Evolutionary conservation across 2,113 vertebrate genomes (phyloP).

Genomic region (Pseudopodoces humilis): DNA sequence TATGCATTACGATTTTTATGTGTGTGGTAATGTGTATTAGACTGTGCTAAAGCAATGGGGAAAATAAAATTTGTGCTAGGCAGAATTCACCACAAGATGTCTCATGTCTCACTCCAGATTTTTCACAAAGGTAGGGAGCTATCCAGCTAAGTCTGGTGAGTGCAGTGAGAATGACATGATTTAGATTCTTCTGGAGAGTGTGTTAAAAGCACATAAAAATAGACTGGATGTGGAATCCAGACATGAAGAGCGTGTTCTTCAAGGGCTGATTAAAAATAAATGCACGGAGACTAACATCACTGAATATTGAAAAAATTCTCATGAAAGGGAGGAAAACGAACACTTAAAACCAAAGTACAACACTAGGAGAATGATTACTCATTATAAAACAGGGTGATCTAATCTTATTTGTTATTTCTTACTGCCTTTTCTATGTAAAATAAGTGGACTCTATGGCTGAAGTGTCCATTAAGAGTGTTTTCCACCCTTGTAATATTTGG

Average conservation of each 20-base stretch:
- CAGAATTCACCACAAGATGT: constrained; percentile 61
- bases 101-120: constrained; percentile 24
- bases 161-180: background rate
- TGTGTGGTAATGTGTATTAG: background rate
- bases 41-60: background rate
- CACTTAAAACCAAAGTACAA: background rate
- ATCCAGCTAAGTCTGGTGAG: background rate
- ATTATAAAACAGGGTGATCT: background rate
- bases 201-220: constrained; percentile 36
- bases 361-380: background rate
- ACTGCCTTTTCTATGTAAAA: background rate
- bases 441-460: background rate
- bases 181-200: background rate
- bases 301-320: background rate
- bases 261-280: constrained; percentile 25
- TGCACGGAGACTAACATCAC: background rate
- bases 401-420: background rate
- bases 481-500: background rate
- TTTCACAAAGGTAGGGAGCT: background rate
- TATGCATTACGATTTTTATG: background rate
- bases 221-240: constrained; percentile 15
- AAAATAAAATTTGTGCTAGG: background rate
- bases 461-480: background rate
- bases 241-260: background rate
- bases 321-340: background rate